Conservation (phyloP, 2,113 vertebrate genomes). For the Nyctereutes procyonoides region DNA sequence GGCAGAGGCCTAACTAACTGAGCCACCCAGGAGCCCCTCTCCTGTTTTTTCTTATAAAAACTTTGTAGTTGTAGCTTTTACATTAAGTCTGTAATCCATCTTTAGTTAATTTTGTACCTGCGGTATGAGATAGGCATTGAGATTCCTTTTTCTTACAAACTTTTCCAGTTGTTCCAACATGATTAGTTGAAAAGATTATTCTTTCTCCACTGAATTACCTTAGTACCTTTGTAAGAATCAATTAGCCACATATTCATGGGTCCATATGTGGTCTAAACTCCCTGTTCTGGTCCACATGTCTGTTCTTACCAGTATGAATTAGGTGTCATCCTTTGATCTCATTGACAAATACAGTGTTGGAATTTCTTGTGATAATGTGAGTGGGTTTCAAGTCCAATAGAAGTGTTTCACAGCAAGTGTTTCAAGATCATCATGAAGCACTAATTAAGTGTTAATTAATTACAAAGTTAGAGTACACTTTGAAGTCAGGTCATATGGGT, state of each 20-base stretch:
- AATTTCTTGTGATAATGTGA: background rate
- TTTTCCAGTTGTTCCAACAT: background rate
- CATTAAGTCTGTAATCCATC: background rate
- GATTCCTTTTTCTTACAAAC: background rate
- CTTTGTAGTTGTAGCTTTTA: background rate
- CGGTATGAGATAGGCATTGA: background rate
- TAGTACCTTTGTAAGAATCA: background rate
- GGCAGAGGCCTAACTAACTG: no score
- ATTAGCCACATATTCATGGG: background rate
- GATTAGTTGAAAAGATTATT: background rate
- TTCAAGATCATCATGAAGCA: background rate
- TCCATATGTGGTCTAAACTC: background rate
- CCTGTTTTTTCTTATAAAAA: background rate
- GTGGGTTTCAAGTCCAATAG: background rate
- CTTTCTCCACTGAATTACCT: background rate
- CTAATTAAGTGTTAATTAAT: background rate
- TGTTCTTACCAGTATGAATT: background rate
- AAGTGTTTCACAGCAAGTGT: background rate
- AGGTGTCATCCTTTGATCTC: constrained; percentile 18
- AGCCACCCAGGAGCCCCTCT: background rate
- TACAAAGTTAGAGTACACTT: background rate
- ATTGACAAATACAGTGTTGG: background rate
- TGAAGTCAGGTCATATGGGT: background rate
- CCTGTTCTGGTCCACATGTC: background rate
- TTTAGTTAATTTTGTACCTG: background rate